Percentiles rank a stretch among this genome's conserved stretches.
Evolutionary conservation across 2,888 invertebrate species (phyloP).

Genomic region (Nemotelus nigrinus): DNA sequence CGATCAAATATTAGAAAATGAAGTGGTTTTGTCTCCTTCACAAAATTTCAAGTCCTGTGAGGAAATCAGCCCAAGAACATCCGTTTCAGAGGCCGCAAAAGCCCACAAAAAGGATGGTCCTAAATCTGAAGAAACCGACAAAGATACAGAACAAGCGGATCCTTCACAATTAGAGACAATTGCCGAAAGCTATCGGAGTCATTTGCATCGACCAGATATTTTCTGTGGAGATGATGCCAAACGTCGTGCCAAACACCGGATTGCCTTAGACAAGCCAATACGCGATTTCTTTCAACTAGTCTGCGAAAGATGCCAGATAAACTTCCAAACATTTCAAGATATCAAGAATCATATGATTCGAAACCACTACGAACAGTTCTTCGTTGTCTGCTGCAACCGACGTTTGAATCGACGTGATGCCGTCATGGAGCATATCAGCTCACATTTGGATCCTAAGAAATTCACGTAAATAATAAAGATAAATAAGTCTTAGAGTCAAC

Average conservation of each 20-base stretch:
- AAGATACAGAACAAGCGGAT: too few relatives aligned
- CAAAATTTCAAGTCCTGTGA: too few relatives aligned
- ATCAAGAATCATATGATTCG: conserved; percentile 45
- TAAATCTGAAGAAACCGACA: too few relatives aligned
- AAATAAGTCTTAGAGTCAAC: not conserved
- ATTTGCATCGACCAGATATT: not conserved
- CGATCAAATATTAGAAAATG: too few relatives aligned
- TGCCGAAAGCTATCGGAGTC: too few relatives aligned
- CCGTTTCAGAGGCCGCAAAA: too few relatives aligned
- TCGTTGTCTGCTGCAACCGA: conserved; percentile 45
- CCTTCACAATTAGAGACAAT: too few relatives aligned
- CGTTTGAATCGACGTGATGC: conserved; percentile 44
- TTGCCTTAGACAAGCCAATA: conserved; percentile 43
- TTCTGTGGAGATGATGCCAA: not conserved
- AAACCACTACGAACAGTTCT: conserved; percentile 41
- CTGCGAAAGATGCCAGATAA: conserved; percentile 36
- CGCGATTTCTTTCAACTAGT: conserved; percentile 47
- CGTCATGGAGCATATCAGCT: conserved; percentile 46
- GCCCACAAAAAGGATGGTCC: too few relatives aligned
- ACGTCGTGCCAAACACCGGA: conserved; percentile 27
- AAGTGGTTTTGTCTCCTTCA: too few relatives aligned
- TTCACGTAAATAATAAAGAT: conserved; percentile 37
- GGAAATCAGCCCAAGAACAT: too few relatives aligned
- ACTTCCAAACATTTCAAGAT: conserved; percentile 44
- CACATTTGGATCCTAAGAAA: conserved; percentile 47